Evolutionary conservation across 2,888 invertebrate species (phyloP).

Genomic region (Chrysotoxum bicinctum): DNA sequence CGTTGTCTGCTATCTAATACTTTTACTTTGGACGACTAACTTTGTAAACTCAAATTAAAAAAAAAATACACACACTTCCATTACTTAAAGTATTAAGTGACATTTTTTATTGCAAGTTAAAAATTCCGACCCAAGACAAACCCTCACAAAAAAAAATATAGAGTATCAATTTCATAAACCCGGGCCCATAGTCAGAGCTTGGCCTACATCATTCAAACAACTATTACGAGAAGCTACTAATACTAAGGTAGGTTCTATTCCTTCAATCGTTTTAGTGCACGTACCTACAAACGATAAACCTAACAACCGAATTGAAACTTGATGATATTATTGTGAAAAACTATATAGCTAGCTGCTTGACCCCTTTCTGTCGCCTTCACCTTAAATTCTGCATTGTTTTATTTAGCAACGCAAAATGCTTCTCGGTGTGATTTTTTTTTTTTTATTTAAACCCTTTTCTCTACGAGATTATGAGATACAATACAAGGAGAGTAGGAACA

Average conservation of each 20-base stretch:
- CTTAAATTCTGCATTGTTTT: neutral
- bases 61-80: neutral
- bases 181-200: neutral
- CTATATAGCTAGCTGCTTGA: neutral
- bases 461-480: neutral
- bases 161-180: slow-evolving; percentile 10
- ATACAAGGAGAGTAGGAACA: neutral
- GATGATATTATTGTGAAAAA: neutral
- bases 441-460: neutral
- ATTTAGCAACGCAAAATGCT: slow-evolving; percentile 22
- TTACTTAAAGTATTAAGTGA: slow-evolving; percentile 7
- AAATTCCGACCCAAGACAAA: neutral
- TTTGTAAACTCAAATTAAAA: neutral
- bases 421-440: neutral
- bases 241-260: neutral
- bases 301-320: neutral
- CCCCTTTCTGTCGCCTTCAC: neutral
- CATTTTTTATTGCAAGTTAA: neutral
- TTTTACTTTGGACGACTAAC: slow-evolving; percentile 5
- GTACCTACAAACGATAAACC: neutral
- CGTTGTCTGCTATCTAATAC: slow-evolving; percentile 1
- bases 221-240: neutral
- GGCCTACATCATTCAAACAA: neutral
- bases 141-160: neutral
- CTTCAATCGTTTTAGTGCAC: neutral